phyloP scores from a whole-genome alignment of 2,888 invertebrate species.

The Ophion obscuratus region DNA sequence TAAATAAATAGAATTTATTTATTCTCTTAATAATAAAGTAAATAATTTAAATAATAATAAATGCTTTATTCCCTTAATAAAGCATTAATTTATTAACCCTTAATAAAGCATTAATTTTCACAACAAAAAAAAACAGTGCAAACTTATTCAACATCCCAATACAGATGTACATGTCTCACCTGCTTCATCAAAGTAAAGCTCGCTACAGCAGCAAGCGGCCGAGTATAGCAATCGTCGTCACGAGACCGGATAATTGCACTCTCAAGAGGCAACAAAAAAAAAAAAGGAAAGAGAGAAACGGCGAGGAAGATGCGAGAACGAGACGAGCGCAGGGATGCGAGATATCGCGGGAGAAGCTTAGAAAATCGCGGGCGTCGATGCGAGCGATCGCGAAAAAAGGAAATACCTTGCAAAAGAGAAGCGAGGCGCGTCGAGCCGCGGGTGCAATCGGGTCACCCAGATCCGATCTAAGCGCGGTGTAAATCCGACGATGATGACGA shows the following conservation, averaged over 20 bases:
- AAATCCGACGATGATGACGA: constrained; percentile 38
- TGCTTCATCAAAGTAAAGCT: constrained; percentile 25
- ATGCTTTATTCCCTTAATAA: too few species aligned
- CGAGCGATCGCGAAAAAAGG: constrained; percentile 45
- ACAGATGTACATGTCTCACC: constrained; percentile 8
- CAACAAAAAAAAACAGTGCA: too few species aligned
- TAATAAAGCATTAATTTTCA: too few species aligned
- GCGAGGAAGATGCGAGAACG: constrained; percentile 27
- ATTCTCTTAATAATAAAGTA: too few species aligned
- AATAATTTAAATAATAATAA: too few species aligned
- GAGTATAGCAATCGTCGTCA: constrained; percentile 46
- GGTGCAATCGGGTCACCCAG: constrained; percentile 82
- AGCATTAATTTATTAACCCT: too few species aligned
- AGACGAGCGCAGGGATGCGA: constrained; percentile 19
- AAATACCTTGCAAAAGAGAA: constrained; percentile 56
- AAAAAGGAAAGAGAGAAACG: constrained; percentile 46
- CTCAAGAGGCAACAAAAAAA: constrained; percentile 39
- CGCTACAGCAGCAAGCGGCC: constrained; percentile 20
- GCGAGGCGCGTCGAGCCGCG: constrained; percentile 66
- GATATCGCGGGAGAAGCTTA: constrained; percentile 41
- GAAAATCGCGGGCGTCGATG: constrained; percentile 47
- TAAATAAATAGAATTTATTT: too few species aligned
- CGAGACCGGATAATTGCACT: constrained; percentile 56
- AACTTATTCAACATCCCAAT: not conserved
- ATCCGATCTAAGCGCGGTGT: constrained; percentile 79